These are phyloP conservation scores for Enteromius argenteus DNA, from an alignment of 2,797 vertebrate species.

Conservation along the genomic window DNA sequence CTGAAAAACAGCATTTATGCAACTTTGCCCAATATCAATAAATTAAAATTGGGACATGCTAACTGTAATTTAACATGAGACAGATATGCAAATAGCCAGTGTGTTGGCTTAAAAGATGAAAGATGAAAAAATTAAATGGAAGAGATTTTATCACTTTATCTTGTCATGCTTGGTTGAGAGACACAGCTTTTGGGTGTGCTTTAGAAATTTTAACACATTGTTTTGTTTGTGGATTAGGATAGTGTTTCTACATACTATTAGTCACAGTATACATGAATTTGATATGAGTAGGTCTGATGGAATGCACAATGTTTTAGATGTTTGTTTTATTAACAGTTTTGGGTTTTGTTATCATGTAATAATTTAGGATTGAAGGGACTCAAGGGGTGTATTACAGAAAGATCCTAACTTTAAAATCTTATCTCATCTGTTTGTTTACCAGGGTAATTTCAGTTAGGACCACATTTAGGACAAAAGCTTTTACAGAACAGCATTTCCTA, in stretches of 20 bases:
- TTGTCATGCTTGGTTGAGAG: neutral
- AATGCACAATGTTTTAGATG: too few species aligned
- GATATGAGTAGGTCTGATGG: neutral
- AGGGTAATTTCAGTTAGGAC: too few species aligned
- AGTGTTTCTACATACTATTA: too few species aligned
- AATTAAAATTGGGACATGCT: neutral
- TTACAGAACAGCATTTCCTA: too few species aligned
- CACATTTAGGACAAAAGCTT: too few species aligned
- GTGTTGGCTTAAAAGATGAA: neutral
- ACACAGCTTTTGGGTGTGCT: neutral
- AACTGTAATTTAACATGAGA: neutral
- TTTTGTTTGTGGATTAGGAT: neutral
- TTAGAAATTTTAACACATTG: neutral
- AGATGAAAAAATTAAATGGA: neutral
- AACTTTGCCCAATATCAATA: neutral
- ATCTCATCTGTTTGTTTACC: too few species aligned
- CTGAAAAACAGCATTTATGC: neutral
- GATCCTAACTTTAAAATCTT: too few species aligned
- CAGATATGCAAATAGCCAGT: neutral
- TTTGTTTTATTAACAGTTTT: too few species aligned
- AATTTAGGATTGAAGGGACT: neutral
- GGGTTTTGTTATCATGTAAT: neutral
- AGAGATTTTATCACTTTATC: neutral
- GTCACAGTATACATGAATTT: neutral
- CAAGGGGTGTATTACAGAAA: too few species aligned